Conservation (phyloP, 1,140 invertebrate species). For the Linepithema humile region DNA sequence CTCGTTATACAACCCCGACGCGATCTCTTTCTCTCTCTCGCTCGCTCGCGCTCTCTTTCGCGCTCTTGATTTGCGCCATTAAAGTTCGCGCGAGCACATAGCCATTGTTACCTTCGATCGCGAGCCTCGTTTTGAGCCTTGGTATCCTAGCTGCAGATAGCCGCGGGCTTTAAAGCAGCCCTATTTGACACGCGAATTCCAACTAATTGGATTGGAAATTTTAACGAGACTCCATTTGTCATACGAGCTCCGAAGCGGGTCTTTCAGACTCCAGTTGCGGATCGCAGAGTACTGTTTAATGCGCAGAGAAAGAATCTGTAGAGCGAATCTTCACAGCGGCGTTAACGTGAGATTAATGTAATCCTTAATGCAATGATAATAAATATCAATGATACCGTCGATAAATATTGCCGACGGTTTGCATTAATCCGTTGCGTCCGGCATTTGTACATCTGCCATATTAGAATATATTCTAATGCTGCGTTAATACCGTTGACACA, state of each 20-base stretch:
- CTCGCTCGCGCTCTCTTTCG: too few relatives aligned
- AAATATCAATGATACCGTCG: conserved; percentile 35
- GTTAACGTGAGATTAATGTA: conserved; percentile 33
- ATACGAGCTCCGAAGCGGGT: not conserved
- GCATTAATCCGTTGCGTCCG: conserved; percentile 32
- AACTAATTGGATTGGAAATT: not conserved
- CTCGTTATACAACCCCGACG: conserved; percentile 58
- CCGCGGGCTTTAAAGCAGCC: not conserved
- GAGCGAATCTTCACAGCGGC: not conserved
- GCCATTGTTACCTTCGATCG: conserved; percentile 31
- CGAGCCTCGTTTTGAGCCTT: not conserved
- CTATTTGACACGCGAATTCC: not conserved
- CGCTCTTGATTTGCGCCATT: conserved; percentile 46
- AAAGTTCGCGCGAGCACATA: conserved; percentile 36
- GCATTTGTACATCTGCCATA: not conserved
- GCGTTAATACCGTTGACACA: conserved; percentile 18
- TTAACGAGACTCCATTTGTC: not conserved
- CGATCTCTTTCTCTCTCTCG: not conserved
- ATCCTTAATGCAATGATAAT: conserved; percentile 20
- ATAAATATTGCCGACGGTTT: conserved; percentile 37
- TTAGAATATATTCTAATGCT: conserved; percentile 14
- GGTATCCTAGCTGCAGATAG: not conserved
- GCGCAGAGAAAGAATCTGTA: not conserved
- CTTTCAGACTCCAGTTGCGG: not conserved
- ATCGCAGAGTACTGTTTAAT: not conserved